These are phyloP conservation scores for Schizopygopsis pylzovi DNA, from an alignment of 2,797 vertebrate species.

Conservation along the genomic window DNA sequence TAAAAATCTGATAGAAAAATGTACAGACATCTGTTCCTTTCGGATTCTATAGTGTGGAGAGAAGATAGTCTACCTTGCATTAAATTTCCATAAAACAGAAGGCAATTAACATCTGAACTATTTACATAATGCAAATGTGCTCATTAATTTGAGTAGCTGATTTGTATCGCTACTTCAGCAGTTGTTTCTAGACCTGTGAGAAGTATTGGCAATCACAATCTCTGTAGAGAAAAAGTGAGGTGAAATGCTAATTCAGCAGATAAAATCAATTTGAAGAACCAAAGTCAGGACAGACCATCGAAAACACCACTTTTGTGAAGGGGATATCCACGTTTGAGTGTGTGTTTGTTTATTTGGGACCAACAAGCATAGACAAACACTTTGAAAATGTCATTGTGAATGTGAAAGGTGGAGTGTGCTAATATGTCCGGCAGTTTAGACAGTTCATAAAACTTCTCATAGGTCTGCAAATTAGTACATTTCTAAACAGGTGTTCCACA, in stretches of 20 bases:
- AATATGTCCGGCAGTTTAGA: not conserved
- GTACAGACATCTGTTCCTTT: not conserved
- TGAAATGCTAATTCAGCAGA: conserved; percentile 77
- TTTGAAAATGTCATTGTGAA: not conserved
- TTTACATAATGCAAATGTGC: conserved; percentile 78
- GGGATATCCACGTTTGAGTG: not conserved
- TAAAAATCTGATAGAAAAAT: not conserved
- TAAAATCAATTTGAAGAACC: conserved; percentile 71
- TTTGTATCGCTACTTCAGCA: conserved; percentile 71
- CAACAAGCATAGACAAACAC: not conserved
- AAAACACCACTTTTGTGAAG: conserved; percentile 55
- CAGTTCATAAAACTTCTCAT: not conserved
- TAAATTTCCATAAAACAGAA: conserved; percentile 56
- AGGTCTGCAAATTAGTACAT: not conserved
- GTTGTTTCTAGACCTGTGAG: conserved; percentile 71
- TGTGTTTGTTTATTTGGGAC: not conserved
- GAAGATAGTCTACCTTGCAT: conserved; percentile 5
- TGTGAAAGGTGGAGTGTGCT: not conserved
- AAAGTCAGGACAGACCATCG: conserved; percentile 52
- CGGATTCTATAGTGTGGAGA: not conserved
- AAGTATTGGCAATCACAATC: conserved; percentile 77
- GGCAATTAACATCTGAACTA: conserved; percentile 67
- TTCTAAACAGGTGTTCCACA: not conserved
- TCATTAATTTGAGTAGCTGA: conserved; percentile 74
- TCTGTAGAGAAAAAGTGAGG: conserved; percentile 75